These are phyloP conservation scores for Chaetorhynchus papuensis DNA, from an alignment of 2,113 vertebrate genomes.

Conservation along the genomic window DNA sequence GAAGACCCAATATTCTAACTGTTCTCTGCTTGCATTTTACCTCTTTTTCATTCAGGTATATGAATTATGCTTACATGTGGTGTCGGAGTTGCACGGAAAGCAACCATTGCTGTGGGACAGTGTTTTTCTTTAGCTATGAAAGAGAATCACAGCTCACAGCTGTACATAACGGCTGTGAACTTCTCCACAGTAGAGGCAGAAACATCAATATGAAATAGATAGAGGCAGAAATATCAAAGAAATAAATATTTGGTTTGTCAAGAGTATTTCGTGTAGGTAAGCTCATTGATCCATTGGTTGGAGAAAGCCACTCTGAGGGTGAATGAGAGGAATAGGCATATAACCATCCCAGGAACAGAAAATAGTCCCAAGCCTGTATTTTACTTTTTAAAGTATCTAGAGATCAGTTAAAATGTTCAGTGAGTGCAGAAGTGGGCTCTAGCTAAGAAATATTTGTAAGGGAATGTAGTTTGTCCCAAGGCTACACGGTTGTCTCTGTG, in stretches of 20 bases:
- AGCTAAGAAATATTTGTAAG: background rate
- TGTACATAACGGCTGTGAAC: background rate
- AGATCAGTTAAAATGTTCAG: background rate
- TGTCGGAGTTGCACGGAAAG: background rate
- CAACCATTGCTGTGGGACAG: background rate
- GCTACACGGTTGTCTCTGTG: background rate
- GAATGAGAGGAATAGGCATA: background rate
- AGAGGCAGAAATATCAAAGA: background rate
- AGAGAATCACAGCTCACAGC: background rate
- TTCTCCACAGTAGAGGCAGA: background rate
- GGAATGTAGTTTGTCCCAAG: background rate
- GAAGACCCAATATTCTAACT: background rate
- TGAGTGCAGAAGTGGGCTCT: background rate
- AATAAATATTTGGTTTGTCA: background rate
- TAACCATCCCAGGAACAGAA: background rate
- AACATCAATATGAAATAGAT: background rate
- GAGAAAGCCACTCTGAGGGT: background rate
- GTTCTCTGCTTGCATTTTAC: background rate
- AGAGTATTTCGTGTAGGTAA: background rate
- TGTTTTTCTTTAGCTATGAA: background rate
- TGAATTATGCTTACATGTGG: background rate
- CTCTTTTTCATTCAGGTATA: background rate
- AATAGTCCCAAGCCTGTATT: background rate
- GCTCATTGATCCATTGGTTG: background rate
- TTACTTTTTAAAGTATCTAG: background rate